Evolutionary conservation across 2,797 vertebrate genomes (phyloP), one percentile per base, ranked within the genome.

Genomic region (Thripadectes ignobilis): DNA sequence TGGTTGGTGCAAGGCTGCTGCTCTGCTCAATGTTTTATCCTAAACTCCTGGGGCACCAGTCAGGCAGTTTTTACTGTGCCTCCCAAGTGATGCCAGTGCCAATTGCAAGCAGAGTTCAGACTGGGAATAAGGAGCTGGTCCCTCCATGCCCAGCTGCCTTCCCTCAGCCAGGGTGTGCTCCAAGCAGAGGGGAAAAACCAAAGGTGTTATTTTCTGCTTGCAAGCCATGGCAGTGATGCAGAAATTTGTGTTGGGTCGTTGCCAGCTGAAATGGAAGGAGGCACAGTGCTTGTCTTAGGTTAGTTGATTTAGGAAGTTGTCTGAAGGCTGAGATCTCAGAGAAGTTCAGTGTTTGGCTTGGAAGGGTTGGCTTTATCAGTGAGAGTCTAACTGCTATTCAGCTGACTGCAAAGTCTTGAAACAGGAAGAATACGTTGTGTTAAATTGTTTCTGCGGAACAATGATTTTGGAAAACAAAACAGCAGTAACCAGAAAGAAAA

Each of bases 391-490:
- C 67, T 52, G 34, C 24, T 39, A 9, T 3, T 3, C 68, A 71
- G 49, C 81, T 61, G 43, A 62, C 61, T 81, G 39, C 38, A 20
- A 82, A 92, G 67, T 74, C 91, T 79, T 20, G 9, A 82, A 85
- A 79, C 4, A 1, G 67, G 74, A 82, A 79, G 88, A 87, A 82
- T 41, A 32, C 0, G 0, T 75, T 93, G 49, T 59, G 36, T 43
- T 71, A 85, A 67, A 90, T 78, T 85, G 81, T 73, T 71, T 92
- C 38, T 23, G 46, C 57, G 74, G 65, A 96, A 94, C 94, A 95
- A 87, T 92, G 77, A 34, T 32, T 85, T 76, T 75, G 38, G 61
- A 74, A 93, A 96, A 96, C 85, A 96, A 82, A 94, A 34, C 2
- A 1, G 34, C 80, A 81, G 67, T 63, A 85, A 82, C 57, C 57